phyloP scores from a whole-genome alignment of 2,113 vertebrate genomes.

The human (Homo sapiens) region DNA sequence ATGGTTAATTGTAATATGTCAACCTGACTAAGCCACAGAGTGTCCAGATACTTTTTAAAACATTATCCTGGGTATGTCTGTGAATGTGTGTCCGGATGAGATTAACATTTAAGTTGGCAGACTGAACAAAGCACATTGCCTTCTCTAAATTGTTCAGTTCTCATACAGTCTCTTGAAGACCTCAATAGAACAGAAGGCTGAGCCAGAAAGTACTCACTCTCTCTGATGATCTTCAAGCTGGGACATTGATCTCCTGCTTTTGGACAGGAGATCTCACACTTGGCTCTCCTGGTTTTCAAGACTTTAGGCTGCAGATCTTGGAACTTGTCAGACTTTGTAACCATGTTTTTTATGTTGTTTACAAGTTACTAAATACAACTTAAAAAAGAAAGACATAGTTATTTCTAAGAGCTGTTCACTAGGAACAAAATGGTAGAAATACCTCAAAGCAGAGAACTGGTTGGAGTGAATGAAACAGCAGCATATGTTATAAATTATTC shows the following conservation, averaged over 20 bases:
- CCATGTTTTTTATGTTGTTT: not conserved
- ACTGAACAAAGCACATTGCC: not conserved
- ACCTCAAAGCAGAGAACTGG: not conserved
- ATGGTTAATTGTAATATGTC: not conserved
- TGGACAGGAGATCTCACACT: not conserved
- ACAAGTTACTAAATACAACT: constrained; percentile 45
- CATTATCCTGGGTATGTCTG: not conserved
- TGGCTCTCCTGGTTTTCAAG: not conserved
- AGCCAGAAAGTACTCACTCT: not conserved
- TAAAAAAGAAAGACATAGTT: constrained; percentile 55
- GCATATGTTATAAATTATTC: not conserved
- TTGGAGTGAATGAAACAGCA: constrained; percentile 39
- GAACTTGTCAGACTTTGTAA: not conserved
- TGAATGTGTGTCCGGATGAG: not conserved
- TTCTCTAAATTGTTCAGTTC: not conserved
- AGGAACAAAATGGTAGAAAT: constrained; percentile 55
- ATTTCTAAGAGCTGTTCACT: constrained; percentile 66
- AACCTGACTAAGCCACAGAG: not conserved
- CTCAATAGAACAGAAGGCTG: not conserved
- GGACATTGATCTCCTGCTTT: not conserved
- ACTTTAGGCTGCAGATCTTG: not conserved
- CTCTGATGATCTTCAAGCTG: not conserved
- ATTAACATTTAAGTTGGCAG: not conserved
- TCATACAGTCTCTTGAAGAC: not conserved
- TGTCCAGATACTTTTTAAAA: not conserved